phyloP scores from a whole-genome alignment of 2,113 vertebrate genomes.

The Eulemur rufifrons region DNA sequence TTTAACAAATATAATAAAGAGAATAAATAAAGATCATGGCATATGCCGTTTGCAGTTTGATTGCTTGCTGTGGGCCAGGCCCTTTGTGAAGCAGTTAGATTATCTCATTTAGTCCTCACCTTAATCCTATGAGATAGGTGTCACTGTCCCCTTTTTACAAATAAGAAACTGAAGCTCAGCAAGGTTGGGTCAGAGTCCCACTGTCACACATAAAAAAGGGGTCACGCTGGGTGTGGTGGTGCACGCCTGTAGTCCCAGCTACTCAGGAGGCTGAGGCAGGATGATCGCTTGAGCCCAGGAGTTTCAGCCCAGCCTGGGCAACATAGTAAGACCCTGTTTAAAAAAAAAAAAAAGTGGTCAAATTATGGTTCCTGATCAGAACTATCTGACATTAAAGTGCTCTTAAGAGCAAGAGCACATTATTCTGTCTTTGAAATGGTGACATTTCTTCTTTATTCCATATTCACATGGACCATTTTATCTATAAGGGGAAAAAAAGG shows the following conservation, averaged over 20 bases:
- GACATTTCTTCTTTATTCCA: background rate
- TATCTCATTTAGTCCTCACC: background rate
- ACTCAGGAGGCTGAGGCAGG: background rate
- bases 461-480: background rate
- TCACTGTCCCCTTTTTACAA: background rate
- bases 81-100: background rate
- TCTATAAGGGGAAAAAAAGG: background rate
- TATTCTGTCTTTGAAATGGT: background rate
- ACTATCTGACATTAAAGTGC: background rate
- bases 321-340: background rate
- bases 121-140: background rate
- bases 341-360: background rate
- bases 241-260: background rate
- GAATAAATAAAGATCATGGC: background rate
- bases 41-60: background rate
- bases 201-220: background rate
- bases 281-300: background rate
- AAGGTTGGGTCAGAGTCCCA: background rate
- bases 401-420: background rate
- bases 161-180: background rate
- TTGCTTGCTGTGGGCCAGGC: background rate
- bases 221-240: background rate
- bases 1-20: constrained; percentile 10
- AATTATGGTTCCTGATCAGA: background rate
- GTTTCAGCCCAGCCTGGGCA: background rate